Percentiles rank a stretch among this genome's conserved stretches.
These are phyloP conservation scores for Dasyprocta punctata DNA, from an alignment of 2,113 vertebrate genomes.

Conservation along the genomic window DNA sequence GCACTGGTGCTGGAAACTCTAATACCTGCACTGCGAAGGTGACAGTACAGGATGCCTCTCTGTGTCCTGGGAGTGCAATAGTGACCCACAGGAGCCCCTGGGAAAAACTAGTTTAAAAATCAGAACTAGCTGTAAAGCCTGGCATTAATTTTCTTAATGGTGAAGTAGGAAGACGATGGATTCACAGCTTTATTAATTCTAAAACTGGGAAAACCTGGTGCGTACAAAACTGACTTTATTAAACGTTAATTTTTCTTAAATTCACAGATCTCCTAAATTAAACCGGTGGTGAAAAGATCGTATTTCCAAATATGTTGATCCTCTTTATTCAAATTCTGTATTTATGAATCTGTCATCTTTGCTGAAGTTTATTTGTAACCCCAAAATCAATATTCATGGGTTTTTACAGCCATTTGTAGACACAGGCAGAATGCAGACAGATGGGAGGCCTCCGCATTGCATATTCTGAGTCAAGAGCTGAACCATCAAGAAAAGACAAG, in stretches of 20 bases:
- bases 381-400: neutral
- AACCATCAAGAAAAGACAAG: neutral
- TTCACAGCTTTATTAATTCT: neutral
- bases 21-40: rapidly evolving
- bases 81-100: neutral
- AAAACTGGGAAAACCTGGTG: neutral
- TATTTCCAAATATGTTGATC: neutral
- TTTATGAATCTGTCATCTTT: neutral
- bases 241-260: neutral
- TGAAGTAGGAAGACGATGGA: neutral
- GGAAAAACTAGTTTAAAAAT: neutral
- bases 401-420: neutral
- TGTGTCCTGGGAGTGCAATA: rapidly evolving
- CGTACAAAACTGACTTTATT: neutral
- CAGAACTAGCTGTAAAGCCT: neutral
- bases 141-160: neutral
- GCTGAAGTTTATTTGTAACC: neutral
- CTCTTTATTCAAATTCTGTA: neutral
- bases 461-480: neutral
- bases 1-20: rapidly evolving
- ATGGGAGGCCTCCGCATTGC: neutral
- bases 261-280: neutral
- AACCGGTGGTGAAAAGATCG: neutral
- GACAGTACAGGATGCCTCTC: too few species aligned
- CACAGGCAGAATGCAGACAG: neutral